Base-by-base conservation (phyloP, 2,797 vertebrate genomes). In the Coilia nasus region DNA sequence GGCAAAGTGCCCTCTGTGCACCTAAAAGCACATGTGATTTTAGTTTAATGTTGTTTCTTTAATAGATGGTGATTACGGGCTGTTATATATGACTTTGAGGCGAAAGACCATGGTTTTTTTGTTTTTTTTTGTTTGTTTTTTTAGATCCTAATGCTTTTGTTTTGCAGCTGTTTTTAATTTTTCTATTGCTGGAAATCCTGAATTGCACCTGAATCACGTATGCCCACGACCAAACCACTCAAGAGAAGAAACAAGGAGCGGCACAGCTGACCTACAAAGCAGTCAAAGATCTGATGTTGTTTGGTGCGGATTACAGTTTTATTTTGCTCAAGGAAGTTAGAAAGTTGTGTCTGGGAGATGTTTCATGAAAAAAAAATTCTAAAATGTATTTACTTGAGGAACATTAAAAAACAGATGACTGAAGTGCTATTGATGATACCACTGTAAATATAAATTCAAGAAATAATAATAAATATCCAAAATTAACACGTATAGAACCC, bases 1-100 rank as follows among this genome's bases (percentile, higher is more conserved):
- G 81, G 35, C 57, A 31, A 44, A 35, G 71, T 41, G 15, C 82
- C 35, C 71, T 87, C 87, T 89, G 88, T 89, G 82, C 57, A 86
- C 67, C 91, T 87, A 88, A 90, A 47, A 92, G 94, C 94, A 95
- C 95, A 95, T 83, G 60, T 90, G 82, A 92, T 91, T 93, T 91
- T 81, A 91, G 85, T 9, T 84, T 67, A 12, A 83, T 59, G 14
- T 82, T 44, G 17, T 35, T 78, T 11, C 19, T 78, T 78, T 78
- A 19, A 78, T 44, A 31, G 71, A 78, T 78, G 71, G 35, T 1
- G 35, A 14, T 54, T 31, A 44, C 35, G 5, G 35, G 35, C 71
- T 84, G 90, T 90, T 91, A 87, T 21, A 84, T 85, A 84, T 85
- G 14, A 85, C 83, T 67, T 87, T 86, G n/a, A 31, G 81, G 86